Percentiles rank a stretch among this genome's conserved stretches.
Conservation (phyloP, 2,888 invertebrate species). For the Hoplodrina ambigua region DNA sequence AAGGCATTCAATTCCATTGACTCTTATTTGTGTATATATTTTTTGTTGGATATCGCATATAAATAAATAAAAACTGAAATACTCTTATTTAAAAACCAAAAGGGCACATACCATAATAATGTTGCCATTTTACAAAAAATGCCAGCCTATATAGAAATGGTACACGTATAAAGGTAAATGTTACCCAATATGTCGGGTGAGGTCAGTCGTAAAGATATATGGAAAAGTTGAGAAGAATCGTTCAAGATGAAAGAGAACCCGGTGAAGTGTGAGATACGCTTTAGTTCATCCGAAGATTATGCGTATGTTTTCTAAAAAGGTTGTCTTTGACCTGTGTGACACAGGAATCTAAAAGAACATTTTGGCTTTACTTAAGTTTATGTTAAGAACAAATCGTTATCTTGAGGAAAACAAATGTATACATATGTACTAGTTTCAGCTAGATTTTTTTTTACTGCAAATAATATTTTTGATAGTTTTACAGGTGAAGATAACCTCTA, state of each 20-base stretch:
- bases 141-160: constrained; percentile 24
- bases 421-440: no score
- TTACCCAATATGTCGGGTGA: constrained; percentile 52
- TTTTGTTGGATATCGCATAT: no score
- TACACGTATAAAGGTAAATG: constrained; percentile 46
- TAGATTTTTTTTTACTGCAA: no score
- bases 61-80: background rate
- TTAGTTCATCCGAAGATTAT: constrained; percentile 55
- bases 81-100: background rate
- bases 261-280: constrained; percentile 61
- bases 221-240: constrained; percentile 52
- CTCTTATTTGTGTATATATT: no score
- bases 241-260: constrained; percentile 64
- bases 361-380: constrained; percentile 2
- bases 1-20: no score
- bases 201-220: constrained; percentile 63
- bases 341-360: constrained; percentile 18
- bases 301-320: constrained; percentile 51
- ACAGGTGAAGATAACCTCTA: no score
- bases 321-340: constrained; percentile 21
- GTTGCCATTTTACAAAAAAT: constrained; percentile 5
- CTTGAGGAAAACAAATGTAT: no score
- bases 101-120: background rate
- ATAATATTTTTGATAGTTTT: no score
- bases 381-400: constrained; percentile 15